Base-by-base conservation (phyloP, 1,140 invertebrate species). In the Drosophila malerkotliana region DNA sequence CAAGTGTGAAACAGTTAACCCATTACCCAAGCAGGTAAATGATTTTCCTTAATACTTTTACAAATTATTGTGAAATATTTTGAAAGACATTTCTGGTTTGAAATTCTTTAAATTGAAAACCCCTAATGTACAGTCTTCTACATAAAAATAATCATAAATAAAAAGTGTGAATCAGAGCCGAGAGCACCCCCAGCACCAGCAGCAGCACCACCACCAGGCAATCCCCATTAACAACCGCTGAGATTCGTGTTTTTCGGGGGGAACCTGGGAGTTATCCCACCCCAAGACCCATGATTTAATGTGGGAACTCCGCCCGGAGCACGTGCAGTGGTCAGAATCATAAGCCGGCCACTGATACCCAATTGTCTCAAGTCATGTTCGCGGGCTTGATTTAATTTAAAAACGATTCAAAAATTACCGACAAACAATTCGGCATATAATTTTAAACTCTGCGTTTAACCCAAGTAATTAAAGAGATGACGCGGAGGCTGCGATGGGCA, bases 401-500 rank as follows among this genome's bases (percentile, higher is more conserved):
- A 88, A 88, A 71, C 83, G 68, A 88, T 88, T 88, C 64, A 88
- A 87, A 88, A 87, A 88, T 88, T 71, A 83, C 72, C 59, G 60
- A 66, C 54, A 62, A 44, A 24, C 67, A 81, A 79, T 87, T 74
- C 81, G 47, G 51, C 71, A 67, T 37, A 84, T 74, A 72, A 67
- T 88, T 88, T 87, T 87, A 88, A 87, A 87, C 72, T 89, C 72
- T 72, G 67, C 72, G 76, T 73, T 87, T 87, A 87, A 88, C 83
- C 79, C 83, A 87, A 77, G 79, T 87, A 87, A 87, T 87, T 87
- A 87, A 88, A 77, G 82, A 77, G 72, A 77, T 87, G 73, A 74
- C 79, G 52, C 54, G 55, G 74, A 62, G 30, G 64, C 45, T 14
- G 26, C 6, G 26, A 28, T 28, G 26, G 26, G 26, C 45, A 61